Base-by-base conservation (phyloP, 2,888 invertebrate genomes). In the Cyrtodaria siliqua region DNA sequence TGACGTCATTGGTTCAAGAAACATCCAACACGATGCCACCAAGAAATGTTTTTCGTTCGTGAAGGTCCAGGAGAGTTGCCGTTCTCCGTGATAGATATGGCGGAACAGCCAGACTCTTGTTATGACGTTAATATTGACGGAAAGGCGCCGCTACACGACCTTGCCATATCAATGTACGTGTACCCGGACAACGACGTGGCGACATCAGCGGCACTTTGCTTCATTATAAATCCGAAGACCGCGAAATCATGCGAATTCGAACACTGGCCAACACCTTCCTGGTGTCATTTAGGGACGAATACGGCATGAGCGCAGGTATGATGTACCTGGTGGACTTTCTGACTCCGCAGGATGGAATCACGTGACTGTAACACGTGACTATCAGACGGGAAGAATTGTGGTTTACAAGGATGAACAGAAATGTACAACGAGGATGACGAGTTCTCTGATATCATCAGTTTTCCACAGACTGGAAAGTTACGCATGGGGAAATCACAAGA, bases 301-400 rank as follows among this genome's bases (percentile, higher is more conserved):
- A 81, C 26, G 81, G 81, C 6, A 81, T 81, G 74, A 81, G 78
- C 20, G 81, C 81, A 6, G 81, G 81, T 6, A 78, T 71, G 60
- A 78, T 81, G 77, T 81, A 81, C 38, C 44, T 81, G n/a, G 81
- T 69, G 0, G 75, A 81, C 42, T 72, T 81, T 27, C 60, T 81
- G 2, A 71, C 72, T 6, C 72, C 78, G 16, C 47, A 64, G 29
- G 38, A 12, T 81, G 81, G 81, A 81, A 78, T 33, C 75, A 75
- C 69, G 66, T 81, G 59, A 56, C 60, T 0, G 62, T 81, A 8
- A 50, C 81, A 57, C 74, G 81, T 42, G 71, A 75, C 14, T 81
- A 60, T 29, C 26, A 50, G 42, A 81, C 74, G 4, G 81, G 81
- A 42, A 56, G 66, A 50, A 81, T 81, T 42, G 59, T 67, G 23